Evolutionary conservation across 2,797 vertebrate genomes (phyloP).

Genomic region (Anas flavirostris): DNA sequence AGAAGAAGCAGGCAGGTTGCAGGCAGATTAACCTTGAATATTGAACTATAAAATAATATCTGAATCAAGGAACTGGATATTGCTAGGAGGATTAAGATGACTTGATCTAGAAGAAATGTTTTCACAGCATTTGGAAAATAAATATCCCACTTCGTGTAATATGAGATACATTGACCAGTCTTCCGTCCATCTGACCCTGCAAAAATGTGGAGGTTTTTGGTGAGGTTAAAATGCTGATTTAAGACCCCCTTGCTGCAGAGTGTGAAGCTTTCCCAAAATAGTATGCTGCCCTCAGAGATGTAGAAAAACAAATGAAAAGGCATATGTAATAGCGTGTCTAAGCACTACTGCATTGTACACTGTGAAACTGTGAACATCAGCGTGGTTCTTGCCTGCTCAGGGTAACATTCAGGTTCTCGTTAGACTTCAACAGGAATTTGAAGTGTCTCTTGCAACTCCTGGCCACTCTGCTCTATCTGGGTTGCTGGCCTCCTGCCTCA

Average conservation of each 20-base stretch:
- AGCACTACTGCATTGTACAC: neutral
- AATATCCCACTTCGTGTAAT: neutral
- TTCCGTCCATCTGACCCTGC: neutral
- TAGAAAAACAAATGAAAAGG: neutral
- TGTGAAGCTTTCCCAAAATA: neutral
- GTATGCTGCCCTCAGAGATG: neutral
- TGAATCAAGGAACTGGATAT: neutral
- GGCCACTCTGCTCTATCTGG: fast-evolving
- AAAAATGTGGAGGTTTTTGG: neutral
- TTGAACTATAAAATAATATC: neutral
- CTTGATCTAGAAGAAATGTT: neutral
- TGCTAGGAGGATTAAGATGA: neutral
- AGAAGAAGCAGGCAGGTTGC: neutral
- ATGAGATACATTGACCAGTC: neutral
- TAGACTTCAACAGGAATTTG: neutral
- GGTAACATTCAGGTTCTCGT: neutral
- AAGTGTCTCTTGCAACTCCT: neutral
- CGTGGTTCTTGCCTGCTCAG: neutral
- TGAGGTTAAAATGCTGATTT: neutral
- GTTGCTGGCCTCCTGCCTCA: neutral
- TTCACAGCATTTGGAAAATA: neutral
- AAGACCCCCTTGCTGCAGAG: neutral
- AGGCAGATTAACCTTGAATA: neutral
- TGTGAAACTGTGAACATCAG: neutral
- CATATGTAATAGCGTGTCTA: neutral